These are phyloP conservation scores for Seira sanloemensis DNA, from an alignment of 2,888 invertebrate species.

Conservation along the genomic window DNA sequence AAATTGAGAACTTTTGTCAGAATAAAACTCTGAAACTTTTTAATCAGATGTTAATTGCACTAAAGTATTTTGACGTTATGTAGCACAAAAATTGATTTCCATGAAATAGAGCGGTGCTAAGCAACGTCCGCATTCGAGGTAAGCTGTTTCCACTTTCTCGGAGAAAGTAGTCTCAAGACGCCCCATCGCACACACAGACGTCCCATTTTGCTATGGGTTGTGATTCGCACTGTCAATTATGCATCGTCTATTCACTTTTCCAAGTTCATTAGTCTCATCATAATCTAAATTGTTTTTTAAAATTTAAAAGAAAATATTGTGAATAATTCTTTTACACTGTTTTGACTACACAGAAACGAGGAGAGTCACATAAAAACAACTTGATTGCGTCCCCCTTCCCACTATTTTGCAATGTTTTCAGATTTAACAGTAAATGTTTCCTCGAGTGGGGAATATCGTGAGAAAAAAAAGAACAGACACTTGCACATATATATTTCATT, in stretches of 20 bases:
- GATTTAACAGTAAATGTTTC: too few relatives aligned
- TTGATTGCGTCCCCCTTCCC: too few relatives aligned
- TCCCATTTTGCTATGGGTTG: too few relatives aligned
- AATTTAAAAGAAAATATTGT: too few relatives aligned
- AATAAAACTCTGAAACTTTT: background rate
- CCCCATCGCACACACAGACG: background rate
- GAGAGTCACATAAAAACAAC: too few relatives aligned
- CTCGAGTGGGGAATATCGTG: too few relatives aligned
- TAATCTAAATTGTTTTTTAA: background rate
- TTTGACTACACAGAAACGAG: too few relatives aligned
- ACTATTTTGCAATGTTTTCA: too few relatives aligned
- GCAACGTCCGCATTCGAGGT: background rate
- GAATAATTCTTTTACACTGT: too few relatives aligned
- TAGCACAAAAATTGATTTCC: background rate
- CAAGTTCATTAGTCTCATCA: slow-evolving; percentile 4
- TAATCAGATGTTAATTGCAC: background rate
- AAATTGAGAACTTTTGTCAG: too few relatives aligned
- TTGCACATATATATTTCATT: too few relatives aligned
- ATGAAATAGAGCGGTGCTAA: background rate
- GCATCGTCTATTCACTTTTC: background rate
- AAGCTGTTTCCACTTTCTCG: background rate
- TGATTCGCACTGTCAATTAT: background rate
- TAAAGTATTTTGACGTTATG: background rate
- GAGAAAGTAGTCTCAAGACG: background rate
- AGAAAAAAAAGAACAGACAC: too few relatives aligned